Evolutionary conservation across 2,113 vertebrate genomes (phyloP).

Genomic region (Cettia cetti): DNA sequence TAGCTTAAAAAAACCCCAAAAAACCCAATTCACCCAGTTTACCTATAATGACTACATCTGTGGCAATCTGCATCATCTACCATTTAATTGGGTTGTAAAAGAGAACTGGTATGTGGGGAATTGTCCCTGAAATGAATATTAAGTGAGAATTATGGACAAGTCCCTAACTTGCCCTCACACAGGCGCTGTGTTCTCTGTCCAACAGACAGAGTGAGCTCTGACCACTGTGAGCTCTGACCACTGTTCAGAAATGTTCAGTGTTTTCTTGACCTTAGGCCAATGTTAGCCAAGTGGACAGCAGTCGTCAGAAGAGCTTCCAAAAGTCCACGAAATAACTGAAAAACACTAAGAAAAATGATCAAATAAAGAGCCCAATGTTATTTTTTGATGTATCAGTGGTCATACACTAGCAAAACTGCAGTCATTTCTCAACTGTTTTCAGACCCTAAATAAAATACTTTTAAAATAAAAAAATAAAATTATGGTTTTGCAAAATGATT

Average conservation of each 20-base stretch:
- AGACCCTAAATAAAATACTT: background rate
- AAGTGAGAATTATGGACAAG: background rate
- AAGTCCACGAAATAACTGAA: background rate
- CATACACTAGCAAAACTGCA: background rate
- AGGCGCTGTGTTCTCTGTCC: background rate
- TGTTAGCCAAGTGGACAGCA: background rate
- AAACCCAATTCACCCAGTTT: background rate
- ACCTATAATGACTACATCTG: background rate
- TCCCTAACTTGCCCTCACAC: background rate
- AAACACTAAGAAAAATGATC: background rate
- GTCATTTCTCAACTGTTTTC: background rate
- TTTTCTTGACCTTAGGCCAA: background rate
- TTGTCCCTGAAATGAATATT: background rate
- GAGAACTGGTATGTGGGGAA: background rate
- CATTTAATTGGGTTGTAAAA: background rate
- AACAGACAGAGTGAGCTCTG: background rate
- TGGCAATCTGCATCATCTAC: background rate
- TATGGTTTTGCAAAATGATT: background rate
- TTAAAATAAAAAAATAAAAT: background rate
- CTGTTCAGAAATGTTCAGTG: background rate
- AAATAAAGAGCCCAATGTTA: background rate
- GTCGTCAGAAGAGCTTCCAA: background rate
- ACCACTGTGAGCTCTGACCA: background rate
- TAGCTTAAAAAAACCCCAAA: background rate
- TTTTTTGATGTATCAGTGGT: background rate